phyloP scores from a whole-genome alignment of 1,140 invertebrate species.

The Ectropis grisescens region DNA sequence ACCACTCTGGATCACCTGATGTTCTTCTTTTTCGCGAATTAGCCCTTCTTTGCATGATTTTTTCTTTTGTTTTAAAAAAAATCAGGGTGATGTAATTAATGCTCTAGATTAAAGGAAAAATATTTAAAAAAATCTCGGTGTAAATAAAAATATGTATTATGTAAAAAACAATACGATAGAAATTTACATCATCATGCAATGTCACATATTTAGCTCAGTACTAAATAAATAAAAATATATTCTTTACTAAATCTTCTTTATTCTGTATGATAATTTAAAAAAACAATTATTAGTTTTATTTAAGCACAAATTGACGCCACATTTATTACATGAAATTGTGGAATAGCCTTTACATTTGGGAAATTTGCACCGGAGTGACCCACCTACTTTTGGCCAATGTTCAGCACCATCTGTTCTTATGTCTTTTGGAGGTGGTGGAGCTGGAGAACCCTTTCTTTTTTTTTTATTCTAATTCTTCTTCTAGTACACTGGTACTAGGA shows the following conservation, averaged over 20 bases:
- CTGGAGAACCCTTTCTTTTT: slow-evolving; percentile 24
- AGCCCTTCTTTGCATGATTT: slow-evolving; percentile 23
- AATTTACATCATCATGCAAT: slow-evolving; percentile 18
- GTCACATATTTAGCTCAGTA: slow-evolving; percentile 24
- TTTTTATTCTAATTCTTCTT: slow-evolving; percentile 19
- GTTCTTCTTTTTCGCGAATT: no score
- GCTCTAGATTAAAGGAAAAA: slow-evolving; percentile 12
- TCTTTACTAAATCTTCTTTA: slow-evolving; percentile 10
- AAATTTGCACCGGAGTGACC: slow-evolving; percentile 24
- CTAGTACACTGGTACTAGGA: slow-evolving; percentile 17
- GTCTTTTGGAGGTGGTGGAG: no score
- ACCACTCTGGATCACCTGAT: no score
- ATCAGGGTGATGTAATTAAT: slow-evolving; percentile 23
- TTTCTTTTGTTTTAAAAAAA: slow-evolving; percentile 22
- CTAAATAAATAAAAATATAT: slow-evolving; percentile 23
- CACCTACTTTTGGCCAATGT: slow-evolving; percentile 24
- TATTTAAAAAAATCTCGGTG: slow-evolving; percentile 7
- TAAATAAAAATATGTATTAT: slow-evolving; percentile 10
- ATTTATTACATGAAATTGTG: slow-evolving; percentile 22
- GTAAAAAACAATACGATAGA: slow-evolving; percentile 21
- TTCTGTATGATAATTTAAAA: slow-evolving; percentile 27
- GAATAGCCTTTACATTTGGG: slow-evolving; percentile 29
- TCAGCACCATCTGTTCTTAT: slow-evolving; percentile 24
- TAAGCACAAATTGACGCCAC: slow-evolving; percentile 21
- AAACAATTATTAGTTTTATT: slow-evolving; percentile 38